phyloP scores from a whole-genome alignment of 2,888 invertebrate species.

The Ennomos fuscantarius region DNA sequence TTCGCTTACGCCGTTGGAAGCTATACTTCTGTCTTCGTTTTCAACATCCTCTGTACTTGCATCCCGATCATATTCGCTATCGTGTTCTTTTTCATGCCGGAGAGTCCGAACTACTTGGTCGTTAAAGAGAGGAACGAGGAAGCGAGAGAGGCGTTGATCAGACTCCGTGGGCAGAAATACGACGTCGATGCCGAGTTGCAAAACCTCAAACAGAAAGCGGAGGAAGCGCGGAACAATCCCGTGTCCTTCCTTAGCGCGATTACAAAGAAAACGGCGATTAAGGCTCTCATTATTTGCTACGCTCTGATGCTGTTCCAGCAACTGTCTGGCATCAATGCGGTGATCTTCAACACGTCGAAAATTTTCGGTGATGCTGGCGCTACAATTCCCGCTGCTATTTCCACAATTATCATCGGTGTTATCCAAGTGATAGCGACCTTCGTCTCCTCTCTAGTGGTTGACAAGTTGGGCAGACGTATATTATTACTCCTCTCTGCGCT shows the following conservation, averaged over 20 bases:
- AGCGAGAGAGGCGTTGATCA: constrained; percentile 88
- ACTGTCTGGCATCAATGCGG: constrained; percentile 92
- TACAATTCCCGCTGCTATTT: constrained; percentile 82
- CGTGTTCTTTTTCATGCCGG: constrained; percentile 93
- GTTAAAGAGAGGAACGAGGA: constrained; percentile 86
- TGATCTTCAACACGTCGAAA: constrained; percentile 90
- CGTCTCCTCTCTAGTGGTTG: constrained; percentile 90
- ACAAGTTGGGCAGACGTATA: constrained; percentile 91
- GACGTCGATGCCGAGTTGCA: constrained; percentile 88
- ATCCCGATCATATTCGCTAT: constrained; percentile 89
- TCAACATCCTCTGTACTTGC: constrained; percentile 88
- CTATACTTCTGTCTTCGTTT: constrained; percentile 80
- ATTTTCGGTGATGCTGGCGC: constrained; percentile 90
- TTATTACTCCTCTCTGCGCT: constrained; percentile 89
- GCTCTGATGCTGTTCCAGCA: constrained; percentile 96
- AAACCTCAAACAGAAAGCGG: constrained; percentile 84
- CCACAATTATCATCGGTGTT: constrained; percentile 92
- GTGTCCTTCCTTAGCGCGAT: constrained; percentile 85
- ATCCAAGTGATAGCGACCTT: constrained; percentile 93
- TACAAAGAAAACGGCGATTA: constrained; percentile 86
- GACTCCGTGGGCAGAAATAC: constrained; percentile 90
- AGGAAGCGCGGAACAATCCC: constrained; percentile 79
- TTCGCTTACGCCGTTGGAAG: constrained; percentile 90
- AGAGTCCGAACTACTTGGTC: constrained; percentile 91
- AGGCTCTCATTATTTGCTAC: constrained; percentile 89